Conservation (phyloP, 2,797 vertebrate species). For the Hemitrygon akajei region DNA sequence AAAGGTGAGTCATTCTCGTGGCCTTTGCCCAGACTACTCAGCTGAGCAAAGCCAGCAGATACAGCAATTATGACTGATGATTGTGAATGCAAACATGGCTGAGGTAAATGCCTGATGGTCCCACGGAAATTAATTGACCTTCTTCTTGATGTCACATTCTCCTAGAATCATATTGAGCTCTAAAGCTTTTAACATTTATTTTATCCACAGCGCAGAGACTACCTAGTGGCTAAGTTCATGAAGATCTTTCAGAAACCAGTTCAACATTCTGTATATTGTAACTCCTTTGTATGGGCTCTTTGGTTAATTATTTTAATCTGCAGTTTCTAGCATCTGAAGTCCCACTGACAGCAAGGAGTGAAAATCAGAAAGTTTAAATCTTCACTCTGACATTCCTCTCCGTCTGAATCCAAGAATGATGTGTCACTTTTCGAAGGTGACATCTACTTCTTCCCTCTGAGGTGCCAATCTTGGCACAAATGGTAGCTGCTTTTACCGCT, state of each 20-base stretch:
- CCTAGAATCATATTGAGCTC: background rate
- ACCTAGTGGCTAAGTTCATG: background rate
- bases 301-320: background rate
- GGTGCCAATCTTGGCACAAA: background rate
- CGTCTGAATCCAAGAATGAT: background rate
- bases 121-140: slow-evolving; percentile 12
- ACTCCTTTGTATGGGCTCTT: background rate
- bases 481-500: background rate
- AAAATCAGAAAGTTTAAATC: background rate
- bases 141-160: background rate
- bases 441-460: background rate
- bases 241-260: background rate
- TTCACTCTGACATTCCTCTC: background rate
- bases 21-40: background rate
- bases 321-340: background rate
- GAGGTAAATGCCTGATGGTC: background rate
- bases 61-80: slow-evolving; percentile 3
- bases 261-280: background rate
- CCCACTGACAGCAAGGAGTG: background rate
- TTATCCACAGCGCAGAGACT: background rate
- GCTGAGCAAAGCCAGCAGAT: background rate
- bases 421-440: background rate
- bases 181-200: slow-evolving; percentile 11
- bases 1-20: slow-evolving; percentile 6
- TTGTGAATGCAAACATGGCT: background rate